Conservation (phyloP, 2,113 vertebrate genomes). For the Bos taurus region DNA sequence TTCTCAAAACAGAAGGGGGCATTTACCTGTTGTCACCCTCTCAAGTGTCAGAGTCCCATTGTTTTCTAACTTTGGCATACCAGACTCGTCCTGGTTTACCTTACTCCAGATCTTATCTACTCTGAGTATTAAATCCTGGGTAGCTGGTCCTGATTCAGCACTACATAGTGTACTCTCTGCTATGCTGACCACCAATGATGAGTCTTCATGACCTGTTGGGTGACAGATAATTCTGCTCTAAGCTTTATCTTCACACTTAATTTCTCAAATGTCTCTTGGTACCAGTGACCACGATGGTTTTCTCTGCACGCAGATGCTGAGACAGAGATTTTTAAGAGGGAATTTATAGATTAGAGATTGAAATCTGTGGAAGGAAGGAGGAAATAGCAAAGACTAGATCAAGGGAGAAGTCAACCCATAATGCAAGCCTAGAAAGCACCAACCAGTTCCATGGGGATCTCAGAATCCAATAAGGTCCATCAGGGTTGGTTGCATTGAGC, state of each 20-base stretch:
- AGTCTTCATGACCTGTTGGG: too few relatives aligned
- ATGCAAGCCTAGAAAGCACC: not conserved
- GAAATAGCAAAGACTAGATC: not conserved
- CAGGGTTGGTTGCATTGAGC: not conserved
- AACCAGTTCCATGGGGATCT: fast-evolving
- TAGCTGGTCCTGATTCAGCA: not conserved
- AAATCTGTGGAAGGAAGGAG: not conserved
- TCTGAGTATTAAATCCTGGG: not conserved
- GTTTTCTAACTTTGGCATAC: not conserved
- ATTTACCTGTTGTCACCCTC: not conserved
- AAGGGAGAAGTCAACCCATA: not conserved
- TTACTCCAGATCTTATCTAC: not conserved
- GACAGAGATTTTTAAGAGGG: not conserved
- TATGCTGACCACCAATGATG: not conserved
- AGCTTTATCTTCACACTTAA: not conserved
- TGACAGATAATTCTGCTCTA: not conserved
- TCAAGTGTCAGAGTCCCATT: not conserved
- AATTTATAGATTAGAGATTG: not conserved
- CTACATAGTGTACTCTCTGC: not conserved
- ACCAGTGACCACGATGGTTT: not conserved
- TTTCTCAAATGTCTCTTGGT: not conserved
- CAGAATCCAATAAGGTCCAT: not conserved
- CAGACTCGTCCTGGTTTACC: not conserved
- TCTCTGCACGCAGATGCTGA: not conserved
- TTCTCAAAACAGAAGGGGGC: not conserved